phyloP scores from a whole-genome alignment of 2,113 vertebrate genomes.

The Melanerpes formicivorus region DNA sequence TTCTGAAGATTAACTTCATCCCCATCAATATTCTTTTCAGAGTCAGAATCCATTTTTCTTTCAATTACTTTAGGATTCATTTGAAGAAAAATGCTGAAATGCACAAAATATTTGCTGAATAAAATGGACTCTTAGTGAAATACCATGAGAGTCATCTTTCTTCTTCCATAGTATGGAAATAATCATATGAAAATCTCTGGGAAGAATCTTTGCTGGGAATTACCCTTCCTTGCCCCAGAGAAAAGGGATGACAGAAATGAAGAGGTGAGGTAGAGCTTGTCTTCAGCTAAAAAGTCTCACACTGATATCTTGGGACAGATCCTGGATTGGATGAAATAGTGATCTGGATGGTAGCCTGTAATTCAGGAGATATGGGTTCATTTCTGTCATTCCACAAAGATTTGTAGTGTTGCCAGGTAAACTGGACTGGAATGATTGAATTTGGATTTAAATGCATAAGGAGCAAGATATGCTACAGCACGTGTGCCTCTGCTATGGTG shows the following conservation, averaged over 20 bases:
- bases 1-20: conserved; percentile 31
- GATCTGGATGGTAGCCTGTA: not conserved
- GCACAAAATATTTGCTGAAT: not conserved
- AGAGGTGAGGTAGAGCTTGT: not conserved
- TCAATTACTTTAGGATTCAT: conserved; percentile 18
- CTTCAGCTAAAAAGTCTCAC: not conserved
- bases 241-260: not conserved
- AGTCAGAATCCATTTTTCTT: not conserved
- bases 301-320: not conserved
- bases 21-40: conserved; percentile 43
- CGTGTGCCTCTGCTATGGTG: too few relatives aligned
- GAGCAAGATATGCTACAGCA: too few relatives aligned
- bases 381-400: not conserved
- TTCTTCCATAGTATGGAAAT: not conserved
- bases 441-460: not conserved
- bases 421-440: not conserved
- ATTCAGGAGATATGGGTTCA: not conserved
- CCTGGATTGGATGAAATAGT: not conserved
- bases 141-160: not conserved
- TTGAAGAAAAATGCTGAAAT: conserved; percentile 9
- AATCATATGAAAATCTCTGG: not conserved
- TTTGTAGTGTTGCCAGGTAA: not conserved
- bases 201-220: not conserved
- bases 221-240: not conserved
- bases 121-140: not conserved